Evolutionary conservation across 1,140 invertebrate genomes (phyloP).

Genomic region (Lordiphosa collinella): DNA sequence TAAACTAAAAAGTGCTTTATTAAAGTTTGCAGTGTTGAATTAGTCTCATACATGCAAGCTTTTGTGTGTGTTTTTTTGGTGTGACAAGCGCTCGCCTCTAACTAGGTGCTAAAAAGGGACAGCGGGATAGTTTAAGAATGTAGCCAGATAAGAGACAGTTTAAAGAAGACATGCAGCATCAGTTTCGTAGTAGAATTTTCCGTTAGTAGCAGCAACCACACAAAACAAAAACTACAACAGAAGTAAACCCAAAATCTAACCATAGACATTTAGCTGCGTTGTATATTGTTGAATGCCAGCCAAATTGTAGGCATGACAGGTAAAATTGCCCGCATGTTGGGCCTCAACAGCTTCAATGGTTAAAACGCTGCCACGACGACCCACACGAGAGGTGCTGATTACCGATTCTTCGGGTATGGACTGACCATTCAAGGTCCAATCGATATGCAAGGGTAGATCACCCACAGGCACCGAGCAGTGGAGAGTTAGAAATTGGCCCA

Average conservation of each 20-base stretch:
- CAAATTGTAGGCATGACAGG: constrained; percentile 84
- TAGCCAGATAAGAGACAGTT: constrained; percentile 12
- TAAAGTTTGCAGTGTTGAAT: constrained; percentile 14
- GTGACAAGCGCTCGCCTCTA: constrained; percentile 19
- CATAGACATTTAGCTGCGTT: constrained; percentile 71
- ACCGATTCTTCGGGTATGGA: constrained; percentile 73
- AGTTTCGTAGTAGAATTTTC: constrained; percentile 9
- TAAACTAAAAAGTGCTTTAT: neutral
- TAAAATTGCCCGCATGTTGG: constrained; percentile 84
- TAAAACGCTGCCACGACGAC: constrained; percentile 84
- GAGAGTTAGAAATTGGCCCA: constrained; percentile 75
- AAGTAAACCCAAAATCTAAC: constrained; percentile 57
- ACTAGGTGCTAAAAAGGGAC: constrained; percentile 1
- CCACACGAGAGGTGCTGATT: constrained; percentile 82
- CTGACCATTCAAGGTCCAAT: constrained; percentile 87
- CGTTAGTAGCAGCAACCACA: constrained; percentile 39
- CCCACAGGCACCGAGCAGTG: constrained; percentile 87
- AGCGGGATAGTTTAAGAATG: neutral
- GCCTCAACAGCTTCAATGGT: constrained; percentile 84
- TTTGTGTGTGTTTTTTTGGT: constrained; percentile 23
- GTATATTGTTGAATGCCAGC: constrained; percentile 81
- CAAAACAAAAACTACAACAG: constrained; percentile 29
- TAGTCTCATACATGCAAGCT: constrained; percentile 42
- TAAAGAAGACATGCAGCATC: constrained; percentile 42
- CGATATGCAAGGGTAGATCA: constrained; percentile 85